Percentiles rank a stretch among this genome's conserved stretches.
phyloP scores from a whole-genome alignment of 1,140 invertebrate species.

The Apis florea region DNA sequence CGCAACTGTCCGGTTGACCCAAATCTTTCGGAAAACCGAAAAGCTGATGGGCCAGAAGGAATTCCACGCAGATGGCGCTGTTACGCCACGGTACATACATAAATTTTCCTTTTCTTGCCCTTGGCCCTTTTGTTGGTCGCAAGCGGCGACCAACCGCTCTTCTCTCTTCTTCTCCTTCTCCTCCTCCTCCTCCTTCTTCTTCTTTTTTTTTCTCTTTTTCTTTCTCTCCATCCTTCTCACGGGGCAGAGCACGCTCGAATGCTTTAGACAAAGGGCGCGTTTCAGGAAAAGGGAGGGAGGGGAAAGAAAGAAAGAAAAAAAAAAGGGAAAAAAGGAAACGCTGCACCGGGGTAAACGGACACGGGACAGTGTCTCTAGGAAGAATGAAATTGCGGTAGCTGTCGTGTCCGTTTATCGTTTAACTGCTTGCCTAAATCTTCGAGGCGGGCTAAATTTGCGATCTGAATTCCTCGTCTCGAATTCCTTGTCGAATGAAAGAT shows the following conservation, averaged over 20 bases:
- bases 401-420: slow-evolving; percentile 47
- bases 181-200: too few species aligned
- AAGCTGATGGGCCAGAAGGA: slow-evolving; percentile 54
- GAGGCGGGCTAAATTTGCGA: too few species aligned
- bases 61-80: slow-evolving; percentile 64
- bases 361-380: not conserved
- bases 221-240: slow-evolving; percentile 28
- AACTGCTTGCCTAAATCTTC: slow-evolving; percentile 25
- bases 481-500: too few species aligned
- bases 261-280: slow-evolving; percentile 57
- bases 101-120: slow-evolving; percentile 61
- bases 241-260: slow-evolving; percentile 33
- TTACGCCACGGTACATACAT: slow-evolving; percentile 62
- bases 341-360: slow-evolving; percentile 29
- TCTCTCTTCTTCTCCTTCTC: too few species aligned
- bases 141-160: too few species aligned
- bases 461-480: too few species aligned
- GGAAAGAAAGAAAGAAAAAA: not conserved
- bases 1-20: slow-evolving; percentile 66
- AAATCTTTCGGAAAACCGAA: slow-evolving; percentile 61
- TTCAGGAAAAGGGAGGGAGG: not conserved
- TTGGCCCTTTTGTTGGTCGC: slow-evolving; percentile 49
- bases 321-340: not conserved
- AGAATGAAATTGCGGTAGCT: slow-evolving; percentile 40
- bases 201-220: slow-evolving; percentile 9